Percentiles rank a stretch among this genome's conserved stretches.
Conservation (phyloP, 2,113 vertebrate genomes). For the Rhinichthys klamathensis region DNA sequence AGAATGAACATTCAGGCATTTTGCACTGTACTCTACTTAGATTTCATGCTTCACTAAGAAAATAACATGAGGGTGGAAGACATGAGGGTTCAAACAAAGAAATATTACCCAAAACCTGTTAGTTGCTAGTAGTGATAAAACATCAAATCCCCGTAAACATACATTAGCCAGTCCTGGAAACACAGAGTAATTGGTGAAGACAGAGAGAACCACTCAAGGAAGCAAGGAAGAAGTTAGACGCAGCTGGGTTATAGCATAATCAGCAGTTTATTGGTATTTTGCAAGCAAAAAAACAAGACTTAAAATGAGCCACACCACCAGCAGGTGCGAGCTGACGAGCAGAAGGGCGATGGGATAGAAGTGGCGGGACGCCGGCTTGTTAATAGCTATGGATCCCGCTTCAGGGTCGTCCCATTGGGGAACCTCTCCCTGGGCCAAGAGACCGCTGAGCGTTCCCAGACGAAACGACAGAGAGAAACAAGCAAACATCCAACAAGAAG, state of each 20-base stretch:
- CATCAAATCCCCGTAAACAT: not conserved
- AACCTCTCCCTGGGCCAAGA: conserved; percentile 89
- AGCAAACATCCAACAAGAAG: conserved; percentile 19
- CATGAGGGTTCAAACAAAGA: not conserved
- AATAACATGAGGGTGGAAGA: not conserved
- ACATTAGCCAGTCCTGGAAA: not conserved
- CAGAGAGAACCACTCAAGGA: not conserved
- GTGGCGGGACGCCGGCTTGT: conserved; percentile 98
- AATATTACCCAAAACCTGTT: not conserved
- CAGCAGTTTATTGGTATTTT: conserved; percentile 98
- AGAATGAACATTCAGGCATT: too few species aligned
- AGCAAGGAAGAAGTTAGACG: conserved; percentile 51
- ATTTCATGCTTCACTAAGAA: not conserved
- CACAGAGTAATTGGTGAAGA: not conserved
- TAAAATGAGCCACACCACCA: conserved; percentile 99
- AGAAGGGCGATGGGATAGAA: conserved; percentile 99
- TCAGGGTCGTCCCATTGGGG: conserved; percentile 95
- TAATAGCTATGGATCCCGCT: conserved; percentile 89
- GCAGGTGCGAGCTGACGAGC: conserved; percentile 98
- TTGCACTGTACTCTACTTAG: too few species aligned
- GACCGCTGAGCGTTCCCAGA: conserved; percentile 85
- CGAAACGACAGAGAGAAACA: conserved; percentile 70
- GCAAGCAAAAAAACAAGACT: conserved; percentile 99
- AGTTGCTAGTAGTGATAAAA: not conserved
- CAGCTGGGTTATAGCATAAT: conserved; percentile 63